Evolutionary conservation across 2,888 invertebrate genomes (phyloP).

Genomic region (Oligia strigilis): DNA sequence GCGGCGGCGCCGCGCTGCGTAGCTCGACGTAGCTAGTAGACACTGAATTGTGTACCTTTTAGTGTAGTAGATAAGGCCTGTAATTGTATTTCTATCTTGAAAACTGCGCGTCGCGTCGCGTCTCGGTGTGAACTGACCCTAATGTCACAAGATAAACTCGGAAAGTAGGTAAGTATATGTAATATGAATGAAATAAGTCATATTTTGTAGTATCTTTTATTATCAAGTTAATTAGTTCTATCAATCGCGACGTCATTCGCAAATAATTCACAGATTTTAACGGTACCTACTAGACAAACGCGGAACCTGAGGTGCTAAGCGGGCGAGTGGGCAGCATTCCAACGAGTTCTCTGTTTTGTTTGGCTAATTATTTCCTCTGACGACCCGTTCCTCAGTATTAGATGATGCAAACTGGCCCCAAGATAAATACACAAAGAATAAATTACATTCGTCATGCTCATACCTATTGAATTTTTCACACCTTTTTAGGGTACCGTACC

Average conservation of each 20-base stretch:
- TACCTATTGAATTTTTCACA: neutral
- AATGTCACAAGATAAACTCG: neutral
- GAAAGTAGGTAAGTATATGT: neutral
- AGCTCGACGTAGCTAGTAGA: too few species aligned
- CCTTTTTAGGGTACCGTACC: too few species aligned
- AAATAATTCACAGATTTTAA: conserved; percentile 1
- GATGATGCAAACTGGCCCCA: neutral
- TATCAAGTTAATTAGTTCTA: neutral
- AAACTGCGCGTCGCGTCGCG: too few species aligned
- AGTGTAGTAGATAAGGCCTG: too few species aligned
- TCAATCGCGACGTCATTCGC: neutral
- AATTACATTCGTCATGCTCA: neutral
- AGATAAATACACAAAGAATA: neutral
- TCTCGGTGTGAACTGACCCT: too few species aligned
- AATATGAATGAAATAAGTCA: neutral
- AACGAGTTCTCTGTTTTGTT: neutral
- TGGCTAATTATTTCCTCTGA: neutral
- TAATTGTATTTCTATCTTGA: too few species aligned
- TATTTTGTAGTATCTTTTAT: neutral
- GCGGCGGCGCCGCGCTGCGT: too few species aligned
- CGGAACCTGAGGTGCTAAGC: neutral
- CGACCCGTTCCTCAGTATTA: neutral
- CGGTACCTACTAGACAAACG: neutral
- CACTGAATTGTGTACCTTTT: too few species aligned
- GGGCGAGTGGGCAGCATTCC: neutral